These are phyloP conservation scores for Macrosoma leucophasiata DNA, from an alignment of 2,888 invertebrate species.

Conservation along the genomic window DNA sequence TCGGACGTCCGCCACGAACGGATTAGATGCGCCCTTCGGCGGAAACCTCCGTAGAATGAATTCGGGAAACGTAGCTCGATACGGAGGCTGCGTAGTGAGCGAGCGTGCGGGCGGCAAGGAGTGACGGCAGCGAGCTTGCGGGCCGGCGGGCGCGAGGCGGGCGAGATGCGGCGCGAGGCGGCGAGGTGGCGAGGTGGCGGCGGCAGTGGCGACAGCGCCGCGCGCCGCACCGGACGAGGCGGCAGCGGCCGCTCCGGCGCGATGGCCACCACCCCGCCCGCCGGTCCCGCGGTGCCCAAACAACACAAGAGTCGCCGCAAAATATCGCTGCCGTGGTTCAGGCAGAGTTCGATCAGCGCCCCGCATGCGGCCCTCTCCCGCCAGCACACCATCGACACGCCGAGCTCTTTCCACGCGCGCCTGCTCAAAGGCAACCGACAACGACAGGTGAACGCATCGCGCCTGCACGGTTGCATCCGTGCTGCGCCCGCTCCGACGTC, in stretches of 20 bases:
- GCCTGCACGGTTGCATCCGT: conserved; percentile 19
- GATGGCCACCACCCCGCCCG: conserved; percentile 49
- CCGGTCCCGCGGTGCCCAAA: conserved; percentile 47
- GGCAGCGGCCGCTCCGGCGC: conserved; percentile 39
- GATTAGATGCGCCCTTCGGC: conserved; percentile 68
- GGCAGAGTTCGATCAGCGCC: conserved; percentile 85
- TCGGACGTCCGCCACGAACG: conserved; percentile 43
- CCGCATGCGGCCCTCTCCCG: conserved; percentile 85
- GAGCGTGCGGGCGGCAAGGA: too few relatives aligned
- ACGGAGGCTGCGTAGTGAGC: conserved; percentile 71
- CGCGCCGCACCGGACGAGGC: conserved; percentile 37
- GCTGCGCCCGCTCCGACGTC: conserved; percentile 12
- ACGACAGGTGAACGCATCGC: conserved; percentile 57
- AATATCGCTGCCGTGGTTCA: conserved; percentile 93
- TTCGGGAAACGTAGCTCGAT: conserved; percentile 64
- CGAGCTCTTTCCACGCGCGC: conserved; percentile 87
- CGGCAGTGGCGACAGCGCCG: conserved; percentile 43
- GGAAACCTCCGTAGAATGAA: conserved; percentile 30
- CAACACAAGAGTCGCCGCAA: conserved; percentile 86
- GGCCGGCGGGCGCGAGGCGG: conserved; percentile 30
- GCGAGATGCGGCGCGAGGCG: conserved; percentile 30
- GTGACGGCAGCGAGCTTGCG: too few relatives aligned
- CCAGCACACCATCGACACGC: conserved; percentile 94
- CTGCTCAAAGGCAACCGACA: conserved; percentile 81
- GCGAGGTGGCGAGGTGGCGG: too few relatives aligned